Evolutionary conservation across 2,888 invertebrate genomes (phyloP), one percentile per base, ranked within the genome.

Genomic region (Salticus scenicus): DNA sequence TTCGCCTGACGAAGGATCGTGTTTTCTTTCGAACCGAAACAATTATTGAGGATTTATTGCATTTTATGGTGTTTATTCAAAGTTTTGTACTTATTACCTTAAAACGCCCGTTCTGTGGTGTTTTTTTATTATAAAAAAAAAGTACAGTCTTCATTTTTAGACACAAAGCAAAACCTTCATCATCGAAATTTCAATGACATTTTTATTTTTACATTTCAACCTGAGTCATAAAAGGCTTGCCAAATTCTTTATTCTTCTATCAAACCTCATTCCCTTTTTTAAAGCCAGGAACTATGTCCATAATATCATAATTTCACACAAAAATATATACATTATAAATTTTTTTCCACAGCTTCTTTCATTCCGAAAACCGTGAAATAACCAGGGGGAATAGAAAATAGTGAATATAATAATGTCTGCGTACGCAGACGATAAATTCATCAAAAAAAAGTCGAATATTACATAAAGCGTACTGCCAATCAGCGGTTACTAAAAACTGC

Each of bases 391-490:
- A 57, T 24, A 57, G 24, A 47, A 47, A 47, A 14, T 2, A 47
- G 17, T 10, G 42, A 17, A 2, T 5, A 57, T 57, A 24, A 57
- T 17, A 57, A 57, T 4, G 24, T 17, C 24, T 24, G 57, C 57
- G 57, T 17, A 8, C 17, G 20, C 57, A 20, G 57, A 57, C 57
- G 20, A 57, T 57, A 57, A 57, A 57, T 57, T 57, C 57, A 57
- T 57, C 57, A 57, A 57, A 57, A 24, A n/a, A n/a, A n/a, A 57
- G 57, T 24, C 24, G 57, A 20, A 24, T 24, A 17, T 8, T 12
- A 24, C 20, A 57, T 57, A 57, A 63, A 24, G 63, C 31, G 57
- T 20, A 75, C 75, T 73, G 81, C 81, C 75, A 75, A 70, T 64
- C 64, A 69, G 33, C 51, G 14, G 31, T 30, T 24, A 28, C 42